A percentile compares a stretch with the other conserved stretches of the same genome.
Evolutionary conservation across 2,888 invertebrate genomes (phyloP).

Genomic region (Amiota minor): DNA sequence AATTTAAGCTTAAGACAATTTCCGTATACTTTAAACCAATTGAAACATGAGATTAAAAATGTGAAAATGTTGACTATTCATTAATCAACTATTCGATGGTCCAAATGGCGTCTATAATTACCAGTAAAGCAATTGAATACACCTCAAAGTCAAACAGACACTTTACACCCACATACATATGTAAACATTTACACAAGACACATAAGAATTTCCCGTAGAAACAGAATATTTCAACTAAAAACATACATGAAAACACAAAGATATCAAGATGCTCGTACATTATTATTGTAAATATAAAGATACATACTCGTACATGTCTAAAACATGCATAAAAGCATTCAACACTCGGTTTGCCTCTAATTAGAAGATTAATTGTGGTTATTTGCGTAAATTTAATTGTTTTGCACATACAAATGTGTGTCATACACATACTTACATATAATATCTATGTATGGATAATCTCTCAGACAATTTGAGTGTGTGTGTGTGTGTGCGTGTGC

Average conservation of each 20-base stretch:
- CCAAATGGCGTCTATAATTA: conserved; percentile 34
- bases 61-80: background rate
- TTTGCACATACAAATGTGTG: background rate
- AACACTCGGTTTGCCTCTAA: conserved; percentile 26
- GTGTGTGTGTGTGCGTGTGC: background rate
- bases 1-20: no score
- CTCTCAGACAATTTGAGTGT: background rate
- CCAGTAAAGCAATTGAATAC: conserved; percentile 52
- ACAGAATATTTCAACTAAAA: background rate
- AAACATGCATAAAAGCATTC: conserved; percentile 11
- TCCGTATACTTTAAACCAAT: no score
- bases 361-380: conserved; percentile 29
- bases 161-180: background rate
- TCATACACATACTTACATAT: background rate
- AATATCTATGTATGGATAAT: background rate
- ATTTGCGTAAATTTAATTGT: conserved; percentile 29
- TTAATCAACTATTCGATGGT: background rate
- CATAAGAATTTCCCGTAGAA: background rate
- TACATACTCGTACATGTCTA: background rate
- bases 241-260: background rate
- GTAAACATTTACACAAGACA: background rate
- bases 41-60: background rate
- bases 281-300: background rate
- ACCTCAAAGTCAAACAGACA: conserved; percentile 44
- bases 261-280: background rate